phyloP scores from a whole-genome alignment of 2,888 invertebrate species.

The Acronicta aceris region DNA sequence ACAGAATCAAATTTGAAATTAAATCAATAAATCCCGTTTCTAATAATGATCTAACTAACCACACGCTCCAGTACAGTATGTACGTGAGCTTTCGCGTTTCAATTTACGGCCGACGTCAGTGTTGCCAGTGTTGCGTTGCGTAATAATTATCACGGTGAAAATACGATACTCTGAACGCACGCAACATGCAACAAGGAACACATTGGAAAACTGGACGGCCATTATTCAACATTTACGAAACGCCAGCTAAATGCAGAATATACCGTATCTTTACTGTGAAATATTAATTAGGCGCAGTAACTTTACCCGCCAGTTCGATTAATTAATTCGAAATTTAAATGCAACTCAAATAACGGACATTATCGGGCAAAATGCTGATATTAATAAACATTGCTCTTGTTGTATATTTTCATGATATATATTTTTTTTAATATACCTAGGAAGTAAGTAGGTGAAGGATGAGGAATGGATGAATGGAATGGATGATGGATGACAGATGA shows the following conservation, averaged over 20 bases:
- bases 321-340: constrained; percentile 39
- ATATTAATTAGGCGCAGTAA: constrained; percentile 58
- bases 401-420: constrained; percentile 1
- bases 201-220: constrained; percentile 61
- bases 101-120: constrained; percentile 65
- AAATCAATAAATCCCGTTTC: constrained; percentile 41
- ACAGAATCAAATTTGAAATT: constrained; percentile 28
- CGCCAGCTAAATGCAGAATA: constrained; percentile 47
- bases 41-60: constrained; percentile 55
- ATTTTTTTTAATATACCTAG: too few species aligned
- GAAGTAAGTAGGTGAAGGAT: too few species aligned
- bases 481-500: too few species aligned
- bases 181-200: constrained; percentile 43
- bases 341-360: constrained; percentile 24
- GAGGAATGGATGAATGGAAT: too few species aligned
- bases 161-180: constrained; percentile 66
- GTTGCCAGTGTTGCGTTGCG: constrained; percentile 70
- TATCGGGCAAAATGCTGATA: constrained; percentile 2
- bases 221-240: constrained; percentile 60
- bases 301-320: constrained; percentile 36
- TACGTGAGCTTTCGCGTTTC: constrained; percentile 60
- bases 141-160: constrained; percentile 76
- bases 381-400: constrained; percentile 1
- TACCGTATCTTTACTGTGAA: constrained; percentile 51
- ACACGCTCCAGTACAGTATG: constrained; percentile 34